Evolutionary conservation across 2,888 invertebrate species (phyloP).

Genomic region (Scelioninae gen. 2): DNA sequence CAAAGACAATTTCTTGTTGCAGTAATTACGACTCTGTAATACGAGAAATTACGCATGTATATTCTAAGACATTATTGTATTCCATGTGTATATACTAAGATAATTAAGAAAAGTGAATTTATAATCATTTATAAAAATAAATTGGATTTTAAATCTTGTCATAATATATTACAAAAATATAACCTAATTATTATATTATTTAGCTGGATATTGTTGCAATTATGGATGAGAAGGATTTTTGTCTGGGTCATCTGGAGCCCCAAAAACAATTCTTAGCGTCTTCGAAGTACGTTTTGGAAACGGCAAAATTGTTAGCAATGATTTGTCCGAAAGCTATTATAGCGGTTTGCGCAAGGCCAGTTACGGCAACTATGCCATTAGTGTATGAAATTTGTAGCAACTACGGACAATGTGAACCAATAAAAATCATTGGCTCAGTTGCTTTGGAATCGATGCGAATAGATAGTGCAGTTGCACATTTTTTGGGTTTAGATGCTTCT

Average conservation of each 20-base stretch:
- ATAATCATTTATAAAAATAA: no score
- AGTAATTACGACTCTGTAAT: no score
- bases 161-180: not conserved
- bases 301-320: constrained; percentile 64
- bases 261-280: constrained; percentile 63
- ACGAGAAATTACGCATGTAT: no score
- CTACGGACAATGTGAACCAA: constrained; percentile 66
- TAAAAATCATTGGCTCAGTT: constrained; percentile 69
- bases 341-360: constrained; percentile 69
- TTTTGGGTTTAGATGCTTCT: constrained; percentile 67
- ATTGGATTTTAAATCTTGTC: no score
- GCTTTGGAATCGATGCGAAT: constrained; percentile 67
- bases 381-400: constrained; percentile 68
- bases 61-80: no score
- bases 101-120: no score
- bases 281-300: constrained; percentile 64
- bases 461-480: constrained; percentile 66
- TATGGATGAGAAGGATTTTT: constrained; percentile 68
- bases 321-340: constrained; percentile 67
- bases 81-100: no score
- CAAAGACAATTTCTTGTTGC: no score
- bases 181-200: not conserved
- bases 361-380: constrained; percentile 69
- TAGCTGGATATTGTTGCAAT: constrained; percentile 70
- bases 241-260: constrained; percentile 56